Evolutionary conservation across 2,797 vertebrate species (phyloP).

Genomic region (Coregonus sp.): DNA sequence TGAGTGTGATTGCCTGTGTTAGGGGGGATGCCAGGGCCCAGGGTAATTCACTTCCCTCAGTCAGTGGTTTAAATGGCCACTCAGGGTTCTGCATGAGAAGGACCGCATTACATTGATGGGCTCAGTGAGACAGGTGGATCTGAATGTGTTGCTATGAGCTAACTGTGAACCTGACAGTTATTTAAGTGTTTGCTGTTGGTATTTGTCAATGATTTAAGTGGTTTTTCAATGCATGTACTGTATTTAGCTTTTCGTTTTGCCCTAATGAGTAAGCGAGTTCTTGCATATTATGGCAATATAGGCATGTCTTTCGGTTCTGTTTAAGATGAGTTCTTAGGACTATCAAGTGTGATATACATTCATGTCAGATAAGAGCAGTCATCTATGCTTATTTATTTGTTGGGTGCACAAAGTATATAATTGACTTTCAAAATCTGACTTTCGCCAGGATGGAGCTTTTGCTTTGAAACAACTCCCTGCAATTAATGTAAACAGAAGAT

Average conservation of each 20-base stretch:
- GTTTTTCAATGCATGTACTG: not conserved
- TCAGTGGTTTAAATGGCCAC: conserved; percentile 55
- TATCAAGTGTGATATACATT: conserved; percentile 24
- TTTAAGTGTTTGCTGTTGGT: not conserved
- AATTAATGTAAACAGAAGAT: no score
- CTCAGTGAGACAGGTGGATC: conserved; percentile 38
- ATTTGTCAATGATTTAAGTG: conserved; percentile 22
- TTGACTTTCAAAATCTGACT: conserved; percentile 23
- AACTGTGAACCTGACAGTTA: conserved; percentile 18
- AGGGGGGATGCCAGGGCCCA: conserved; percentile 48
- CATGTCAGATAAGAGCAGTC: not conserved
- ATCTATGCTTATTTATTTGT: not conserved
- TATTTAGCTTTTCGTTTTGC: not conserved
- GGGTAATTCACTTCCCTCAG: conserved; percentile 55
- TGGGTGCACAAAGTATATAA: not conserved
- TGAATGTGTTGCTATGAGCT: not conserved
- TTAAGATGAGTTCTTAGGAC: not conserved
- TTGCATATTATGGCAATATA: no score
- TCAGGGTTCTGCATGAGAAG: conserved; percentile 51
- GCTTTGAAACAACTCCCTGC: no score
- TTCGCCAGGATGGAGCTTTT: not conserved
- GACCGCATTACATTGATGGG: conserved; percentile 54
- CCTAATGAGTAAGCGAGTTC: not conserved
- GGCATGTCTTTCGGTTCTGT: no score
- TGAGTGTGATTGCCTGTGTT: conserved; percentile 67